phyloP scores from a whole-genome alignment of 2,797 vertebrate genomes.

The Bradypodion pumilum region DNA sequence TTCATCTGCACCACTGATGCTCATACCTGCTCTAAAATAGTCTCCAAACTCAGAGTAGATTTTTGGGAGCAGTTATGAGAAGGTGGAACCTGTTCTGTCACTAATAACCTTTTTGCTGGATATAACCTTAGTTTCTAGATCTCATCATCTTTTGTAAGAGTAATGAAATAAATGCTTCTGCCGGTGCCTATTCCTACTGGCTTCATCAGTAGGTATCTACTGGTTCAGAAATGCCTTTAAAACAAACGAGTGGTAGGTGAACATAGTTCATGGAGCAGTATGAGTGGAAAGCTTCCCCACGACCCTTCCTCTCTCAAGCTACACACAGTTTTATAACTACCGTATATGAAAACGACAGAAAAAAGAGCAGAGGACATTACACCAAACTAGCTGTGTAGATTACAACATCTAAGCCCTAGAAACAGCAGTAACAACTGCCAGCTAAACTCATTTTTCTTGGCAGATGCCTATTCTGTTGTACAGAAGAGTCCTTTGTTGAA shows the following conservation, averaged over 20 bases:
- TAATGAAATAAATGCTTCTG: not conserved
- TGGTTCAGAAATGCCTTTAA: not conserved
- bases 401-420: not conserved
- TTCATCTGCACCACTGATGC: not conserved
- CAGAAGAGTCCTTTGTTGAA: not conserved
- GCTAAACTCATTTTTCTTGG: not conserved
- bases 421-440: too few relatives aligned
- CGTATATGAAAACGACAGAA: too few relatives aligned
- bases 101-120: not conserved
- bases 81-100: not conserved
- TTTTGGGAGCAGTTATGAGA: too few relatives aligned
- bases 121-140: not conserved
- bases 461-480: not conserved
- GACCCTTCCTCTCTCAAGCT: not conserved
- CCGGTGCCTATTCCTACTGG: not conserved
- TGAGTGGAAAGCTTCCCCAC: not conserved
- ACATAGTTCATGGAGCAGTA: not conserved
- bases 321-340: too few relatives aligned
- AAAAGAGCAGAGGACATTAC: too few relatives aligned
- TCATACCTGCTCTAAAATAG: not conserved
- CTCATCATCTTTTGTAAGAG: not conserved
- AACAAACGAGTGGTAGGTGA: too few relatives aligned
- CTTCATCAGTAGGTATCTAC: not conserved
- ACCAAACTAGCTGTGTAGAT: not conserved
- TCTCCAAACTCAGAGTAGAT: not conserved